A percentile compares a stretch with the other conserved stretches of the same genome.
phyloP scores from a whole-genome alignment of 2,888 invertebrate species.

The Tricholauxania praeusta region DNA sequence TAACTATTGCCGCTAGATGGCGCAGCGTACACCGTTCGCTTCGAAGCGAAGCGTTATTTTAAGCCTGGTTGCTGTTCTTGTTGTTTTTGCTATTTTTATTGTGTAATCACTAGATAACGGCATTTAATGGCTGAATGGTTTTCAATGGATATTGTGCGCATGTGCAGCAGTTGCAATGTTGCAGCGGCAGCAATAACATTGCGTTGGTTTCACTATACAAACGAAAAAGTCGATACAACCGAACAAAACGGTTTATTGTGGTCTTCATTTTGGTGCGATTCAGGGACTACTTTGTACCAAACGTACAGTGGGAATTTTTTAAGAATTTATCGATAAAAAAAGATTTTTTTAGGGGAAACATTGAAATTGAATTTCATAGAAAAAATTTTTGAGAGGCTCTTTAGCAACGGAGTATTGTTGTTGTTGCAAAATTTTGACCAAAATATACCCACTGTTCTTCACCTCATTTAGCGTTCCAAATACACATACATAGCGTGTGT shows the following conservation, averaged over 20 bases:
- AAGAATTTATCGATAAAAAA: neutral
- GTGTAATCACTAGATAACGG: slow-evolving; percentile 66
- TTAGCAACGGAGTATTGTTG: too few relatives aligned
- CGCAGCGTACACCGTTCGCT: slow-evolving; percentile 4
- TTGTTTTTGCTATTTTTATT: slow-evolving; percentile 56
- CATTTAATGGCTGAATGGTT: slow-evolving; percentile 65
- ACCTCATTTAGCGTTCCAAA: neutral
- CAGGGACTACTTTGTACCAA: neutral
- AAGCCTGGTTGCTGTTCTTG: slow-evolving; percentile 22
- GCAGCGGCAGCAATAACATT: neutral
- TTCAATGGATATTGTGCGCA: slow-evolving; percentile 35
- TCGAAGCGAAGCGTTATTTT: slow-evolving; percentile 18
- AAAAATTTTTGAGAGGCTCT: too few relatives aligned
- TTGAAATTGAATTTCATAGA: too few relatives aligned
- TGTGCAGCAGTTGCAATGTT: neutral
- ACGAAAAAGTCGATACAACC: neutral
- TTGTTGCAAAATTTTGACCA: neutral
- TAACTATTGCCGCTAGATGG: slow-evolving; percentile 14
- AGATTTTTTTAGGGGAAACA: too few relatives aligned
- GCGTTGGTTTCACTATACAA: slow-evolving; percentile 17
- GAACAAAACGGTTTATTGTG: slow-evolving; percentile 28
- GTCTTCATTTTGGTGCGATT: neutral
- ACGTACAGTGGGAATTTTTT: neutral
- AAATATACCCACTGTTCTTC: neutral
- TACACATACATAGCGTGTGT: neutral